phyloP scores from a whole-genome alignment of 53 echinoderm and acorn worm species.

The Echinometra lucunter region DNA sequence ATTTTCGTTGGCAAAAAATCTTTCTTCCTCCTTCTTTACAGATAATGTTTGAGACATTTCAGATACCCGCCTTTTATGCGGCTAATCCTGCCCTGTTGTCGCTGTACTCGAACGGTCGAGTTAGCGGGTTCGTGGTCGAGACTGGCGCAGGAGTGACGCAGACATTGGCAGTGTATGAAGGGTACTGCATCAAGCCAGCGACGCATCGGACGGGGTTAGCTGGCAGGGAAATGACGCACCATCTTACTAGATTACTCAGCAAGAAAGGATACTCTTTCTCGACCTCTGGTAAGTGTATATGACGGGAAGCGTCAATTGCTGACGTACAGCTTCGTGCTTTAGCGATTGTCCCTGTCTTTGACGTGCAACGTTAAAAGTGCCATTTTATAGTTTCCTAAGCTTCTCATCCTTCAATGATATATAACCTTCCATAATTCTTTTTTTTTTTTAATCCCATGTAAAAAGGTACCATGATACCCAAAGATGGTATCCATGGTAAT shows the following conservation, averaged over 20 bases:
- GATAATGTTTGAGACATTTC: conserved; percentile 70
- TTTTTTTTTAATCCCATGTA: no score
- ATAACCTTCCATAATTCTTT: no score
- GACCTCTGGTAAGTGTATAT: conserved; percentile 53
- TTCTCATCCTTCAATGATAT: no score
- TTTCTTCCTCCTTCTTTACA: neutral
- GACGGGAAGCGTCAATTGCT: no score
- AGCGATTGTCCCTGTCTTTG: no score
- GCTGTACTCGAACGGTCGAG: conserved; percentile 52
- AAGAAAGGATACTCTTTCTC: conserved; percentile 67
- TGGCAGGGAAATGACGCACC: conserved; percentile 65
- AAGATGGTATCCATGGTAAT: no score
- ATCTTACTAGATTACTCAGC: conserved; percentile 48
- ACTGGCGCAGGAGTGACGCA: conserved; percentile 63
- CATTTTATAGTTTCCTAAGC: no score
- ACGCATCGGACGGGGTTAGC: conserved; percentile 57
- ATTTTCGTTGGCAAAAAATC: no score
- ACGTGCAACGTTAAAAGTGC: no score
- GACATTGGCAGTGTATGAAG: conserved; percentile 63
- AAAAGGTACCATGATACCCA: no score
- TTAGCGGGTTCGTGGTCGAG: conserved; percentile 46
- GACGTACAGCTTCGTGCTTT: no score
- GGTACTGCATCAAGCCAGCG: conserved; percentile 33
- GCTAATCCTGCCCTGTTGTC: conserved; percentile 60
- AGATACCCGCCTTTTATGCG: conserved; percentile 62